phyloP scores from a whole-genome alignment of 2,888 invertebrate species.

The Oasisia sp. region DNA sequence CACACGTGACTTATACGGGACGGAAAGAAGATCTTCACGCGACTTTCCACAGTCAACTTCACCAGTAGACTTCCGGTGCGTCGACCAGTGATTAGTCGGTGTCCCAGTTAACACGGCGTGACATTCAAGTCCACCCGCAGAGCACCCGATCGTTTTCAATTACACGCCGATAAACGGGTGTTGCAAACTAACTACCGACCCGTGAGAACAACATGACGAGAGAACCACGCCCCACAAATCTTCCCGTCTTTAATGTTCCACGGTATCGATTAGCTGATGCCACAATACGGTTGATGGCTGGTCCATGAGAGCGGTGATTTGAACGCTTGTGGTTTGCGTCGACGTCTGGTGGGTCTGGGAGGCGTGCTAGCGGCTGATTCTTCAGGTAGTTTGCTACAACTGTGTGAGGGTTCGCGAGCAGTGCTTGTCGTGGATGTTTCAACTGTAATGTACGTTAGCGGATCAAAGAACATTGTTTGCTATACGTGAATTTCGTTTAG shows the following conservation, averaged over 20 bases:
- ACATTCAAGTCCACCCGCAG: neutral
- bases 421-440: too few relatives aligned
- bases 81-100: neutral
- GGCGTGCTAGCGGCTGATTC: neutral
- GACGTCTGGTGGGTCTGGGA: neutral
- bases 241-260: neutral
- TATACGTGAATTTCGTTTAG: too few relatives aligned
- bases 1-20: too few relatives aligned
- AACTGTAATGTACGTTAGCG: too few relatives aligned
- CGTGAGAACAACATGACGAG: neutral
- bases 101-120: neutral
- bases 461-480: too few relatives aligned
- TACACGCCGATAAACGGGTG: neutral
- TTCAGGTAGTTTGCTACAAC: too few relatives aligned
- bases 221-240: neutral
- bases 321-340: neutral
- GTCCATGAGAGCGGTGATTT: neutral
- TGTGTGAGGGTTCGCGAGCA: too few relatives aligned
- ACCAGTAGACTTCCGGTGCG: neutral
- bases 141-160: neutral
- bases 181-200: neutral
- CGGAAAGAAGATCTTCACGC: neutral
- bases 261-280: neutral
- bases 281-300: neutral
- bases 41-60: neutral